Conservation (phyloP, 1,140 invertebrate genomes). For the Asobara japonica region DNA sequence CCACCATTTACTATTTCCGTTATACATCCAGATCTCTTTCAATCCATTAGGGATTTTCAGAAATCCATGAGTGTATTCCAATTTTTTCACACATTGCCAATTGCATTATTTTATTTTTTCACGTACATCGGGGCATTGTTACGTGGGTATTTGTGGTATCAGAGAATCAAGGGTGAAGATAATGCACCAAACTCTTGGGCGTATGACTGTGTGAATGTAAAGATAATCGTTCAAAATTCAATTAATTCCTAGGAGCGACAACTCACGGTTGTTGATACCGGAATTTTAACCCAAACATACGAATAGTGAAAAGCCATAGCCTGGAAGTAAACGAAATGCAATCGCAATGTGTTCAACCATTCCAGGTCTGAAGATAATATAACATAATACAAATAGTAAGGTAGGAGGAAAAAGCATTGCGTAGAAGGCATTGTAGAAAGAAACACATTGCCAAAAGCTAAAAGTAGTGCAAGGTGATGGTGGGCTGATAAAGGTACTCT, state of each 20-base stretch:
- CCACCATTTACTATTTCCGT: not conserved
- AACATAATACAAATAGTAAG: not conserved
- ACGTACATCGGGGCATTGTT: not conserved
- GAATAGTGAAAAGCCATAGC: too few relatives aligned
- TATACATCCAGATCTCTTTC: not conserved
- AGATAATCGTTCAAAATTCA: too few relatives aligned
- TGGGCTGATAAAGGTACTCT: constrained; percentile 22
- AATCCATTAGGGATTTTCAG: not conserved
- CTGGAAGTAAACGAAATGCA: not conserved
- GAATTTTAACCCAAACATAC: too few relatives aligned
- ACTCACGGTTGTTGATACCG: too few relatives aligned
- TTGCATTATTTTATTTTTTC: not conserved
- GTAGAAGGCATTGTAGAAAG: not conserved
- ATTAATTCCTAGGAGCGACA: too few relatives aligned
- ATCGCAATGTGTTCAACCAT: not conserved
- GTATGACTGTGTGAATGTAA: too few relatives aligned
- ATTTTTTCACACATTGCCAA: not conserved
- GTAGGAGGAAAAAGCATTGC: not conserved
- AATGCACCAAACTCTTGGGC: too few relatives aligned
- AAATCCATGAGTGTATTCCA: not conserved
- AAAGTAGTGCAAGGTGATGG: constrained; percentile 27
- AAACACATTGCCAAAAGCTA: constrained; percentile 12
- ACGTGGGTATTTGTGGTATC: not conserved
- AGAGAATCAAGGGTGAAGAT: not conserved
- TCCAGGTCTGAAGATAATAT: not conserved